Evolutionary conservation across 2,797 vertebrate genomes (phyloP), one percentile per base, ranked within the genome.

Genomic region (Gymnocypris eckloni): DNA sequence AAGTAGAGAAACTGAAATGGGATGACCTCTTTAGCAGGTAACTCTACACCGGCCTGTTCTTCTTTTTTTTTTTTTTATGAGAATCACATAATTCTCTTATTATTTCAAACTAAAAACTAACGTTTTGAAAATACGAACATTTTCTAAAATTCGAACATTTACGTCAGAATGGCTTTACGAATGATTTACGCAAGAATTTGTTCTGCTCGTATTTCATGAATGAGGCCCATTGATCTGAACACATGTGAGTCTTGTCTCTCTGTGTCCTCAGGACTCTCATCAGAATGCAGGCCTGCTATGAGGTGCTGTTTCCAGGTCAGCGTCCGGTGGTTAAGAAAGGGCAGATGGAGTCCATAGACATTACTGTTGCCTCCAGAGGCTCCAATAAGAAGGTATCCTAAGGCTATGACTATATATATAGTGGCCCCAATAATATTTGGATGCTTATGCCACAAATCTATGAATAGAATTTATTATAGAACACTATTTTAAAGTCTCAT

Each of bases 11-110:
- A 88, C 95, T 99, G 0, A 97, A 96, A 43, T 99, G 98, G 98
- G 97, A 99, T 71, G 96, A 96, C 61, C 96, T 99, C n/a, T 92
- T 99, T 66, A 95, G 94, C 95, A 97, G 98, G 98, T 99, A 93
- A 90, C 33, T 37, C 6, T 4, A 69, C 33, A 37, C 33, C 8
- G 10, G 15, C 15, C 66, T 69, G 18, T 39, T 18, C 5, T 73
- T 43, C n/a, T 28, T 64, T 12, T 12, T n/a, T 6, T 48, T 22
- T 48, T 3, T n/a, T n/a, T n/a, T n/a, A 8, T 41, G 13, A 33
- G 16, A 37, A 52, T 16, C 16, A 12, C 28, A 11, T 75, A 52
- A 75, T 52, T 75, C 4, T 73, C 13, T 73, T 48, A n/a, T 73
- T 28, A n/a, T 43, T 70, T 15, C 25, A 28, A 64, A 64, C 25